phyloP scores from a whole-genome alignment of 2,797 vertebrate species.

The Malurus leucopterus region DNA sequence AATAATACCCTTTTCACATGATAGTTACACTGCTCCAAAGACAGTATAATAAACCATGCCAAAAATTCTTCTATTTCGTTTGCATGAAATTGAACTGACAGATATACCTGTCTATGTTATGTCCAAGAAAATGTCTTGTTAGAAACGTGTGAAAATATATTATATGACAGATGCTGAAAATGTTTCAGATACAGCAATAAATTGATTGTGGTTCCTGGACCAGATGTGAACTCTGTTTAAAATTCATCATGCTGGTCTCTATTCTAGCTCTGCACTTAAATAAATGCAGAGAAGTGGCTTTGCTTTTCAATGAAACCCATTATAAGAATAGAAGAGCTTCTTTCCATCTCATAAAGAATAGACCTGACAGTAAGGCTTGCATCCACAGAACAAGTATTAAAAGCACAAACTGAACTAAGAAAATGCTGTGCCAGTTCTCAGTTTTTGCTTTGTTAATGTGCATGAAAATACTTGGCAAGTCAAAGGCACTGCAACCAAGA shows the following conservation, averaged over 20 bases:
- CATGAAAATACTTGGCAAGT: slow-evolving; percentile 22
- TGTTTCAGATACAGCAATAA: slow-evolving; percentile 71
- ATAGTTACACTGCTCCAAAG: slow-evolving; percentile 67
- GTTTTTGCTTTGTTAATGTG: slow-evolving; percentile 24
- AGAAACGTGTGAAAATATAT: slow-evolving; percentile 75
- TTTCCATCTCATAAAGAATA: slow-evolving; percentile 43
- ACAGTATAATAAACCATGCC: slow-evolving; percentile 60
- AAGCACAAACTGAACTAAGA: slow-evolving; percentile 13
- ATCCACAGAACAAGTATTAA: slow-evolving; percentile 1
- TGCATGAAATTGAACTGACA: slow-evolving; percentile 72
- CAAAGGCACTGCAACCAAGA: not conserved
- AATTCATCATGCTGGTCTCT: slow-evolving; percentile 62
- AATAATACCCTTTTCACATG: slow-evolving; percentile 66
- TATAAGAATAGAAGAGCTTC: slow-evolving; percentile 41
- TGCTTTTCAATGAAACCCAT: slow-evolving; percentile 54
- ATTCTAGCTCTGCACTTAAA: slow-evolving; percentile 51
- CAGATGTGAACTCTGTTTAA: slow-evolving; percentile 73
- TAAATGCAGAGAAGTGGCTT: slow-evolving; percentile 61
- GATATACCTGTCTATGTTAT: slow-evolving; percentile 72
- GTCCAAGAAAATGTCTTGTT: slow-evolving; percentile 74
- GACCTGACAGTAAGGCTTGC: slow-evolving; percentile 33
- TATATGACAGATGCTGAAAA: slow-evolving; percentile 72
- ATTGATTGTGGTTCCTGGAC: slow-evolving; percentile 70
- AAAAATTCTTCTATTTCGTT: slow-evolving; percentile 71
- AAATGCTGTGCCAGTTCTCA: not conserved